A percentile compares a stretch with the other conserved stretches of the same genome.
Evolutionary conservation across 2,797 vertebrate genomes (phyloP).

Genomic region (Todus mexicanus): DNA sequence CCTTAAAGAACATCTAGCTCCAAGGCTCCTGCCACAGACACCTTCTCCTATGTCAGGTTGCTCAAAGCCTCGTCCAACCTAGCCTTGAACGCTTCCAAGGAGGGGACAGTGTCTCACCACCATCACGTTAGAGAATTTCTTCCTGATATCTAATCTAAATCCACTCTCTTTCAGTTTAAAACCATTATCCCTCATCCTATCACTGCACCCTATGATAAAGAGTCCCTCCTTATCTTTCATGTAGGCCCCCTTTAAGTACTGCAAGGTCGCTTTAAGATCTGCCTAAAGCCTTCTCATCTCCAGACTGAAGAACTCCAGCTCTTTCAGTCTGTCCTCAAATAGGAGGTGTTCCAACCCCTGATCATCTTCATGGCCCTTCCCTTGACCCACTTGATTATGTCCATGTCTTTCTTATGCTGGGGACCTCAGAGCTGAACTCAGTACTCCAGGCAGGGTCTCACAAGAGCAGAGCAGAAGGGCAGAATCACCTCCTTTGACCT

Average conservation of each 20-base stretch:
- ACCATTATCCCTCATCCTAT: too few species aligned
- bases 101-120: not conserved
- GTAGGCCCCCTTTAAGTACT: not conserved
- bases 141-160: too few species aligned
- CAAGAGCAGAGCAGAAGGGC: not conserved
- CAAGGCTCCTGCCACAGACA: not conserved
- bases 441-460: not conserved
- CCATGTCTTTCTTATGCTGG: not conserved
- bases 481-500: not conserved
- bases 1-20: not conserved
- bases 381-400: fast-evolving
- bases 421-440: not conserved
- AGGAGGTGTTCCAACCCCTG: too few species aligned
- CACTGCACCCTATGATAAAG: too few species aligned
- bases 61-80: not conserved
- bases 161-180: not conserved
- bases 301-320: not conserved
- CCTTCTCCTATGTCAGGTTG: not conserved
- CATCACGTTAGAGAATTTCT: not conserved
- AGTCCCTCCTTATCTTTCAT: too few species aligned
- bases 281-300: not conserved
- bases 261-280: not conserved
- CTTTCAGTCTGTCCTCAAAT: not conserved
- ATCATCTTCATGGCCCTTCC: not conserved
- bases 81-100: not conserved